Evolutionary conservation across 1,140 invertebrate species (phyloP).

Genomic region (Atta texana): DNA sequence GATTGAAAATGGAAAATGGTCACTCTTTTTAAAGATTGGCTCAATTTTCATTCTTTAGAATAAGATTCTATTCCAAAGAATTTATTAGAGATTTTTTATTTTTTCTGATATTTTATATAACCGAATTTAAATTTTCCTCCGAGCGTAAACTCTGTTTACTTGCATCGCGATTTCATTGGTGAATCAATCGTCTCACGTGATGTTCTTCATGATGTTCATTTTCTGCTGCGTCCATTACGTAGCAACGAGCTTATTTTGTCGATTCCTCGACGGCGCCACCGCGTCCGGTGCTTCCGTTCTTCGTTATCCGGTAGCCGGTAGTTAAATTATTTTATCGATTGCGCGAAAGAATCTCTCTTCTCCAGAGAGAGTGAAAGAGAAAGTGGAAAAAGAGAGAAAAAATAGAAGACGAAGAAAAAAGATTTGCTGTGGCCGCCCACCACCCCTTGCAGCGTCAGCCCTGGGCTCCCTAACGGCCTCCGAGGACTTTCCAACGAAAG

Average conservation of each 20-base stretch:
- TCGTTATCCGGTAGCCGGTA: slow-evolving; percentile 54
- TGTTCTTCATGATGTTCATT: background rate
- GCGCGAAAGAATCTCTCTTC: slow-evolving; percentile 11
- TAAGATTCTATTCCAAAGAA: too few species aligned
- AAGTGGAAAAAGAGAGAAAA: background rate
- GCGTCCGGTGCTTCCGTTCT: slow-evolving; percentile 43
- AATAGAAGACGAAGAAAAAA: slow-evolving; percentile 52
- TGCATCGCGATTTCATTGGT: background rate
- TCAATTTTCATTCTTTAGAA: too few species aligned
- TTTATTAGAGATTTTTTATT: background rate
- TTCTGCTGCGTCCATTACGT: slow-evolving; percentile 50
- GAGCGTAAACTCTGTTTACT: background rate
- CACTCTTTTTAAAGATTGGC: too few species aligned
- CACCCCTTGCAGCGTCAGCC: slow-evolving; percentile 83
- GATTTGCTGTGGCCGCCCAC: slow-evolving; percentile 76
- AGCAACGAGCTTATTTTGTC: slow-evolving; percentile 71
- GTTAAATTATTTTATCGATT: slow-evolving; percentile 72
- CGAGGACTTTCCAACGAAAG: slow-evolving; percentile 82
- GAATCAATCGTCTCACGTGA: background rate
- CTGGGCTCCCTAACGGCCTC: slow-evolving; percentile 70
- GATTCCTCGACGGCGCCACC: slow-evolving; percentile 53
- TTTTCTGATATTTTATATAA: background rate
- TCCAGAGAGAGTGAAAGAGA: background rate
- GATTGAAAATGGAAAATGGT: too few species aligned
- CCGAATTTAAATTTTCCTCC: background rate